Percentiles rank a stretch among this genome's conserved stretches.
phyloP scores from a whole-genome alignment of 2,797 vertebrate genomes.

The Cryptoblepharus egeriae region DNA sequence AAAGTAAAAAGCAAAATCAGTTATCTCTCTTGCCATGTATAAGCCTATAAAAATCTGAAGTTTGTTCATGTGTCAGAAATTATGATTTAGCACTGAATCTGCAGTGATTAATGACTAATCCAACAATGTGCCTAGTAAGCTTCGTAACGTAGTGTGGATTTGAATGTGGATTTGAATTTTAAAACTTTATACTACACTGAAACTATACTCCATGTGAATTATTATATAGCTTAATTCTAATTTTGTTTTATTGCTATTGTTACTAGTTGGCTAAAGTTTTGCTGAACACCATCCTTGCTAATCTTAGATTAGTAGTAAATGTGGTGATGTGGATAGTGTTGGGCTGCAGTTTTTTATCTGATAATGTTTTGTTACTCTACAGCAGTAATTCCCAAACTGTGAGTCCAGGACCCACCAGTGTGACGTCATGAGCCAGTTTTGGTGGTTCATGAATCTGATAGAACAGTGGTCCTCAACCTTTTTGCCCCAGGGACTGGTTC shows the following conservation, averaged over 20 bases:
- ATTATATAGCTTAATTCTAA: neutral
- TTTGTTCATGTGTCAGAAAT: too few species aligned
- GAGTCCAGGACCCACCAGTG: too few species aligned
- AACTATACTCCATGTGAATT: neutral
- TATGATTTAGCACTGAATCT: too few species aligned
- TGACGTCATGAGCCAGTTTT: too few species aligned
- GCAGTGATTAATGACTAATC: neutral
- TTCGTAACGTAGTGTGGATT: neutral
- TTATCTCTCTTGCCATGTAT: too few species aligned
- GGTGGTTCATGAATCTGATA: too few species aligned
- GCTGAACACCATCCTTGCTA: neutral
- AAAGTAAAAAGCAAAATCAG: too few species aligned
- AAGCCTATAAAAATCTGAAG: too few species aligned
- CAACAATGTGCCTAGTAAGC: neutral
- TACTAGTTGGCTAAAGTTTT: neutral
- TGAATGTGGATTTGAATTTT: too few species aligned
- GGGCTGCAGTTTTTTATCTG: constrained; percentile 11
- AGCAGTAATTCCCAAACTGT: neutral
- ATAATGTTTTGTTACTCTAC: neutral
- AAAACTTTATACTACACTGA: neutral
- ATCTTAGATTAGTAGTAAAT: neutral
- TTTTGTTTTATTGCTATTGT: neutral
- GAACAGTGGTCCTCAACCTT: too few species aligned
- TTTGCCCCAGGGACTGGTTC: too few species aligned
- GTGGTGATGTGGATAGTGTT: neutral